Percentiles rank a stretch among this genome's conserved stretches.
phyloP scores from a whole-genome alignment of 2,113 vertebrate genomes.

The Scomber japonicus region DNA sequence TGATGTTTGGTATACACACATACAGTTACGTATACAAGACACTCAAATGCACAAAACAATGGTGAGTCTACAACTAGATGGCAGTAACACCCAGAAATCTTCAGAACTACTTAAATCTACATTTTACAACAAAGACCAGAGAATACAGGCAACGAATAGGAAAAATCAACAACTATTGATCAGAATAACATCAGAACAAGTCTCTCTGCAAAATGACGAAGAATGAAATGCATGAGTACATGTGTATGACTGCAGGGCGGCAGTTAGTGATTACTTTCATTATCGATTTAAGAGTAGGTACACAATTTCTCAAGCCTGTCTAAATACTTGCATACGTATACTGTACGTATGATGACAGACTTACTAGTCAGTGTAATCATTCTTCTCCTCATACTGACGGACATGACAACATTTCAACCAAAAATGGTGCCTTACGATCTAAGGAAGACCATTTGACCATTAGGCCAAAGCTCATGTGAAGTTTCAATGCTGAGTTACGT shows the following conservation, averaged over 20 bases:
- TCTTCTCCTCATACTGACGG: background rate
- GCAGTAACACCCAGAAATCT: conserved; percentile 48
- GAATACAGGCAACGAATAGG: conserved; percentile 4
- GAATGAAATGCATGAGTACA: conserved; percentile 18
- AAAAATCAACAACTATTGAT: conserved; percentile 38
- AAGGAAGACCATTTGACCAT: background rate
- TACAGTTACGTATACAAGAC: conserved; percentile 34
- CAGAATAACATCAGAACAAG: conserved; percentile 12
- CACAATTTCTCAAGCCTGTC: background rate
- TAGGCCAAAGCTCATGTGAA: background rate
- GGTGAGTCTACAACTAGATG: conserved; percentile 46
- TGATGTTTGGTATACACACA: conserved; percentile 41
- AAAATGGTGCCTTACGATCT: background rate
- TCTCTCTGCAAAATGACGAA: conserved; percentile 30
- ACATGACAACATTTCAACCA: background rate
- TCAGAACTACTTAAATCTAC: conserved; percentile 23
- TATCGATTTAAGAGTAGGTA: conserved; percentile 8
- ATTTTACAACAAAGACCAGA: conserved; percentile 7
- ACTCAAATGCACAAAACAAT: conserved; percentile 42
- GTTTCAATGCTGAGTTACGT: background rate
- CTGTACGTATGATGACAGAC: background rate
- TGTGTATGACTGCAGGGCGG: conserved; percentile 14
- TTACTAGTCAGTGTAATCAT: background rate
- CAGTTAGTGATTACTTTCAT: conserved; percentile 18
- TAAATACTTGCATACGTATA: background rate